phyloP scores from a whole-genome alignment of 2,888 invertebrate genomes.

The Apotomis turbidana region DNA sequence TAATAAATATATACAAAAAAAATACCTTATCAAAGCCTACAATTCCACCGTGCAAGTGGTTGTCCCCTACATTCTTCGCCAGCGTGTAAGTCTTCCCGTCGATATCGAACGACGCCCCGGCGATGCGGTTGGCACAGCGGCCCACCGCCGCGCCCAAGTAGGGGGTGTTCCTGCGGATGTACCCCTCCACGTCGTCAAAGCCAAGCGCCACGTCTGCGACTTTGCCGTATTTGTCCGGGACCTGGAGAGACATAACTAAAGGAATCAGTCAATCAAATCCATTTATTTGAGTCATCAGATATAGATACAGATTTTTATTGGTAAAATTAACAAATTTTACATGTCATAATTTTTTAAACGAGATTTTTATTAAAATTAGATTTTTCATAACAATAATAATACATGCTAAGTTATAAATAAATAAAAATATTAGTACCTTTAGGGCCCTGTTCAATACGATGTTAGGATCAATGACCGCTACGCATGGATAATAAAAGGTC shows the following conservation, averaged over 20 bases:
- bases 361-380: too few species aligned
- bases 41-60: constrained; percentile 93
- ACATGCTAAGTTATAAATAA: too few species aligned
- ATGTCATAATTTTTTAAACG: too few species aligned
- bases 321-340: too few species aligned
- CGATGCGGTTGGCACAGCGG: constrained; percentile 93
- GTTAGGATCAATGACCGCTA: too few species aligned
- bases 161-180: constrained; percentile 72
- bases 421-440: too few species aligned
- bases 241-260: constrained; percentile 54
- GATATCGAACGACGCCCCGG: constrained; percentile 82
- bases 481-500: too few species aligned
- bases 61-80: constrained; percentile 87
- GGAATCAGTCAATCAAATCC: too few species aligned
- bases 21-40: constrained; percentile 90
- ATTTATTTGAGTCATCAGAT: too few species aligned
- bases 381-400: too few species aligned
- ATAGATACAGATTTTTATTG: too few species aligned
- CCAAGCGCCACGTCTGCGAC: constrained; percentile 92
- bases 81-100: constrained; percentile 86
- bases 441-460: too few species aligned
- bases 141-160: constrained; percentile 95
- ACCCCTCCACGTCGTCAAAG: constrained; percentile 89
- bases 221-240: constrained; percentile 88
- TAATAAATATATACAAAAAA: neutral